Evolutionary conservation across 2,797 vertebrate species (phyloP).

Genomic region (Chrysocyon brachyurus): DNA sequence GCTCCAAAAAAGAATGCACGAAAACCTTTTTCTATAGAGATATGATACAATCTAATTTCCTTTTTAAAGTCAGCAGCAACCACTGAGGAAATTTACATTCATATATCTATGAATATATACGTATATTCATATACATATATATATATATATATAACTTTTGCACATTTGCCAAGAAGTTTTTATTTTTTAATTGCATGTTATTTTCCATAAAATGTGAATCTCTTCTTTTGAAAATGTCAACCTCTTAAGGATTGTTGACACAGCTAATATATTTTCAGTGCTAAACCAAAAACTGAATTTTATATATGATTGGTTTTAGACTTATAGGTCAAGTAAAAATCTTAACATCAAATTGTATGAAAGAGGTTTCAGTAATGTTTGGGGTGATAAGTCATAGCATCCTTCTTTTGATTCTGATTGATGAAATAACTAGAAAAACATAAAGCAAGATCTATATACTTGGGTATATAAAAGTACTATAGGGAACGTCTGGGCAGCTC

Average conservation of each 20-base stretch:
- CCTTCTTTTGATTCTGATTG: background rate
- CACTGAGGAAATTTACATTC: background rate
- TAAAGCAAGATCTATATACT: background rate
- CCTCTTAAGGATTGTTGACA: background rate
- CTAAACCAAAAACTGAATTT: background rate
- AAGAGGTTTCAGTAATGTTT: background rate
- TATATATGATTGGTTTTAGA: background rate
- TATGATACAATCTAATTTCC: background rate
- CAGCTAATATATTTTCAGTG: background rate
- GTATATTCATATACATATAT: background rate
- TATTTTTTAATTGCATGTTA: background rate
- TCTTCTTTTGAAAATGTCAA: background rate
- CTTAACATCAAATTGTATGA: background rate
- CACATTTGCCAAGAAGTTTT: background rate
- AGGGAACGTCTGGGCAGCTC: no score
- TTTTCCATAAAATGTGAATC: background rate
- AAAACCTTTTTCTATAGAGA: background rate
- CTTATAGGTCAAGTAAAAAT: background rate
- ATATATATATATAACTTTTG: background rate
- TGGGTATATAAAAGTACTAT: background rate
- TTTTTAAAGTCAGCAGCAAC: background rate
- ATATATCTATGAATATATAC: background rate
- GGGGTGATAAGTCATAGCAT: background rate
- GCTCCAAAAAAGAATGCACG: background rate
- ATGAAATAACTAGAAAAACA: conserved; percentile 4